These are phyloP conservation scores for Spisula solida DNA, from an alignment of 2,888 invertebrate species.

Conservation along the genomic window DNA sequence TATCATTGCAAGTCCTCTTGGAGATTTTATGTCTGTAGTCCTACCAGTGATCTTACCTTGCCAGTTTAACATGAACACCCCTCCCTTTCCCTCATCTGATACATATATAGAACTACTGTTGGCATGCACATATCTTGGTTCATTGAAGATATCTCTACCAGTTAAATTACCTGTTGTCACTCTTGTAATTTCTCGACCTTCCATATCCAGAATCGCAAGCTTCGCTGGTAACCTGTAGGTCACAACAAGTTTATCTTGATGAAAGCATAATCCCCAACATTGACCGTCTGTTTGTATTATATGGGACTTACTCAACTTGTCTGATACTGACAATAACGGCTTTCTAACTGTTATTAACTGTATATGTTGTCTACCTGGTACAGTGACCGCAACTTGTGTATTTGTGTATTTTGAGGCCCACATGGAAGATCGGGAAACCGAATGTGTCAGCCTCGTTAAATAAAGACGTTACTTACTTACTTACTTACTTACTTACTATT, in stretches of 20 bases:
- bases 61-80: neutral
- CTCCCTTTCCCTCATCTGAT: neutral
- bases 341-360: neutral
- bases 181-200: neutral
- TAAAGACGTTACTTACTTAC: no score
- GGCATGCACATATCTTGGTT: neutral
- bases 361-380: neutral
- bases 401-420: no score
- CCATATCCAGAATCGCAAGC: neutral
- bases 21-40: neutral
- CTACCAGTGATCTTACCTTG: neutral
- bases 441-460: no score
- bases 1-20: neutral
- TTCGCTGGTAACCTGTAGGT: neutral
- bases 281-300: neutral
- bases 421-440: no score
- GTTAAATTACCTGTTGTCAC: neutral
- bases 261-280: neutral
- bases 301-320: neutral
- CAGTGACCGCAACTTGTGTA: neutral
- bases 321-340: neutral
- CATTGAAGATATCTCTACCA: neutral
- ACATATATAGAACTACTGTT: neutral
- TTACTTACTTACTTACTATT: no score
- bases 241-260: neutral